phyloP scores from a whole-genome alignment of 1,140 invertebrate species.

The Marisa cornuarietis region DNA sequence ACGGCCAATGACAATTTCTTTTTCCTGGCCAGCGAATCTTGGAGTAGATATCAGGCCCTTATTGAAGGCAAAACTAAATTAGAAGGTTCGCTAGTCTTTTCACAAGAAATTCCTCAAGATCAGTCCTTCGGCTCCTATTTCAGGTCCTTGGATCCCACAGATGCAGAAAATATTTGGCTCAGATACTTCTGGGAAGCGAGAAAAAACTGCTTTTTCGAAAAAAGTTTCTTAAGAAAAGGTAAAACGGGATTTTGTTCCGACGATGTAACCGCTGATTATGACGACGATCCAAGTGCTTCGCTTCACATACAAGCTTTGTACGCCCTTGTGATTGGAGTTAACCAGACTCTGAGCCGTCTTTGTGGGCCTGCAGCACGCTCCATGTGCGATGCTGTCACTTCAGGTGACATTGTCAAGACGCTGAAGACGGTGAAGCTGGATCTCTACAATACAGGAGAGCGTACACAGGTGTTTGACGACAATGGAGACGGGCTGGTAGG shows the following conservation, averaged over 20 bases:
- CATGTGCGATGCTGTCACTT: not conserved
- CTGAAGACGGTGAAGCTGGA: slow-evolving; percentile 9
- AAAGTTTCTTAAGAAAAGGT: slow-evolving; percentile 4
- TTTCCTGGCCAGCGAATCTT: slow-evolving; percentile 23
- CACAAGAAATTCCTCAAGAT: not conserved
- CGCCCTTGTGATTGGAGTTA: not conserved
- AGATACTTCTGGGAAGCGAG: slow-evolving; percentile 15
- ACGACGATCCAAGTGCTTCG: not conserved
- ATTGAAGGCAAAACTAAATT: not conserved
- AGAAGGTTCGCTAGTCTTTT: slow-evolving; percentile 9
- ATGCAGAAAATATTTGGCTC: slow-evolving; percentile 2
- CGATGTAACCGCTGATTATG: not conserved
- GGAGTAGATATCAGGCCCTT: slow-evolving; percentile 3
- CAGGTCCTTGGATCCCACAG: not conserved
- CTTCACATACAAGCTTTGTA: slow-evolving; percentile 3
- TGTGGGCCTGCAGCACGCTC: not conserved
- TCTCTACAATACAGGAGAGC: not conserved
- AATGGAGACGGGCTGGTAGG: slow-evolving; percentile 9
- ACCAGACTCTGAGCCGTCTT: not conserved
- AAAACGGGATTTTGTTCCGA: not conserved
- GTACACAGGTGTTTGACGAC: slow-evolving; percentile 4
- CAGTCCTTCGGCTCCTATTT: not conserved
- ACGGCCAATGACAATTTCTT: slow-evolving; percentile 14
- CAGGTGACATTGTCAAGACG: not conserved
- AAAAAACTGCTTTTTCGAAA: slow-evolving; percentile 6